Evolutionary conservation across 2,797 vertebrate genomes (phyloP), one percentile per base, ranked within the genome.

Genomic region (Eulemur coronatus): DNA sequence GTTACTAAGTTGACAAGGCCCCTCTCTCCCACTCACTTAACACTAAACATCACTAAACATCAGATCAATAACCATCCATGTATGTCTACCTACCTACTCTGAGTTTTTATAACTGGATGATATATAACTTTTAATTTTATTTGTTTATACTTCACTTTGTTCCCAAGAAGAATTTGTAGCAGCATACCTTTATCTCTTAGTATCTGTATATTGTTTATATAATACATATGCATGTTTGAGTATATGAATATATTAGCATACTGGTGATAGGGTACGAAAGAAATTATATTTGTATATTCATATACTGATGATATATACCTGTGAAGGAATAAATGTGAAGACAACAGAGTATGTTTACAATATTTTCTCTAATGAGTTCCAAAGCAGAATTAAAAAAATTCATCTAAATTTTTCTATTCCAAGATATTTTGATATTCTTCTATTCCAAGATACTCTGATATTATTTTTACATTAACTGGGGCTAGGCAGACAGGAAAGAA

Each of bases 381-480:
- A 94, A 91, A 95, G 35, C 14, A 70, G 76, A 96, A 91, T 73
- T 65, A 59, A 72, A 92, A 94, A 6, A 95, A 90, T 4, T 20
- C 50, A 46, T 20, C 86, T 80, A 84, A 88, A 75, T 2, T 67
- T 5, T 80, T 76, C 35, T 81, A 89, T 67, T 15, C 63, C 59
- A 92, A 95, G 55, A 88, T 24, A 95, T 22, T 88, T 12, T 84
- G 80, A 85, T 80, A 75, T 2, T 67, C 5, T 80, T 76, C 41
- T 81, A 89, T 67, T 15, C 50, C 48, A 92, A 95, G 55, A 90
- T 24, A 95, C 26, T 88, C 9, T 84, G 80, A 88, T 76, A 72
- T 9, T 72, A 82, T 86, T 91, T 95, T 94, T 65, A 94, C 22
- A 92, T 61, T 88, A 90, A 80, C 20, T 78, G 87, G 26, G 48